Base-by-base conservation (phyloP, 1,140 invertebrate genomes). In the Marisa cornuarietis region DNA sequence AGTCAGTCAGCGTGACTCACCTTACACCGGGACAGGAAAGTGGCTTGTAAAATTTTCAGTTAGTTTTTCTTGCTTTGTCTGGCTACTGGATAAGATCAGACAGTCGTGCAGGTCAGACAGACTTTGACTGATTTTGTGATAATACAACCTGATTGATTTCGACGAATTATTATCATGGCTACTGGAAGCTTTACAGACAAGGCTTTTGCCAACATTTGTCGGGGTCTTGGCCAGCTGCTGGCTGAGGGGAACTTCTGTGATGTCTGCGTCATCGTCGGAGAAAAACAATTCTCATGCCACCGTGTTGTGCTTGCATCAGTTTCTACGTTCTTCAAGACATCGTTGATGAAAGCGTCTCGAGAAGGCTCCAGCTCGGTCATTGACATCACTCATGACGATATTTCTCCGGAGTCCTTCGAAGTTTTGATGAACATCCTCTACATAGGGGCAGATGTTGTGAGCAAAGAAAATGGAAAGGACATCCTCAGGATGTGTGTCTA, bases 381-480 rank as follows among this genome's bases (percentile, higher is more conserved):
- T 20, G 63, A 20, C 31, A 63, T 75, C 22, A 61, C 61, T 22
- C 73, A 75, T 63, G 73, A 75, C 20, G 73, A 75, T 24, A 54
- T 75, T 6, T 42, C 73, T 20, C 22, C 52, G 6, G 73, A 75
- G 54, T 75, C 73, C 22, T 75, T 75, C 24, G 26, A 63, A 10
- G 24, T 75, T 26, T 20, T 75, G 22, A 54, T 75, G 54, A 61
- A 75, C 58, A 75, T 75, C 22, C 26, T 75, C 26, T 75, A 75
- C 73, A 61, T 26, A 8, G n/a, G 18, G 7, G 18, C 61, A 63
- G 73, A 75, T 7, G 58, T 75, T 61, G 42, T 75, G 26, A 75
- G 26, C 14, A 62, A 24, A 0, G 58, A 75, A 1, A 75, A 54
- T 0, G 73, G 24, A 9, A 62, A 11, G 11, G 73, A 75, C 73